Conservation (phyloP, 2,797 vertebrate species). For the Lepus townsendii region DNA sequence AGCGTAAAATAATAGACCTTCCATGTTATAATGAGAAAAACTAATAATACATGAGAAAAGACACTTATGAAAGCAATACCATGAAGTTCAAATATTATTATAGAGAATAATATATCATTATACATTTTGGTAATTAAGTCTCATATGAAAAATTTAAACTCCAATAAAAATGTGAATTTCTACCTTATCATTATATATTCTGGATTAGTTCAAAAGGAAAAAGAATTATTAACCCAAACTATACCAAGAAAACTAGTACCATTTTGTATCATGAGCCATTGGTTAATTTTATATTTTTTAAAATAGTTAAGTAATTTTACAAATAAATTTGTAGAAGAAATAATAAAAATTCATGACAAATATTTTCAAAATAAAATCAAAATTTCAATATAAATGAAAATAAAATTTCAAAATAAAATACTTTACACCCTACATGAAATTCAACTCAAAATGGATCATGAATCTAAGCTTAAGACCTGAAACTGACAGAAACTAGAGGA, state of each 20-base stretch:
- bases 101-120: background rate
- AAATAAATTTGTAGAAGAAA: background rate
- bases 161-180: background rate
- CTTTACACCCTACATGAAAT: too few species aligned
- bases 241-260: background rate
- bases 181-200: background rate
- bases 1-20: background rate
- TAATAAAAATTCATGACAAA: background rate
- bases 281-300: background rate
- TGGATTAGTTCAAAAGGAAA: background rate
- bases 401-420: too few species aligned
- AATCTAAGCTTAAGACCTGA: too few species aligned
- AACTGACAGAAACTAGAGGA: too few species aligned
- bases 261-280: background rate
- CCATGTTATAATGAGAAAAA: background rate
- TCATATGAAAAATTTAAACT: background rate
- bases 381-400: background rate
- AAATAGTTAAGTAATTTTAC: background rate
- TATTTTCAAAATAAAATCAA: too few species aligned
- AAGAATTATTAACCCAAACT: background rate
- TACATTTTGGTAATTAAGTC: background rate
- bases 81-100: background rate
- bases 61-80: background rate
- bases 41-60: background rate
- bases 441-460: too few species aligned